Evolutionary conservation across 2,113 vertebrate species (phyloP).

Genomic region (Macrotis lagotis): DNA sequence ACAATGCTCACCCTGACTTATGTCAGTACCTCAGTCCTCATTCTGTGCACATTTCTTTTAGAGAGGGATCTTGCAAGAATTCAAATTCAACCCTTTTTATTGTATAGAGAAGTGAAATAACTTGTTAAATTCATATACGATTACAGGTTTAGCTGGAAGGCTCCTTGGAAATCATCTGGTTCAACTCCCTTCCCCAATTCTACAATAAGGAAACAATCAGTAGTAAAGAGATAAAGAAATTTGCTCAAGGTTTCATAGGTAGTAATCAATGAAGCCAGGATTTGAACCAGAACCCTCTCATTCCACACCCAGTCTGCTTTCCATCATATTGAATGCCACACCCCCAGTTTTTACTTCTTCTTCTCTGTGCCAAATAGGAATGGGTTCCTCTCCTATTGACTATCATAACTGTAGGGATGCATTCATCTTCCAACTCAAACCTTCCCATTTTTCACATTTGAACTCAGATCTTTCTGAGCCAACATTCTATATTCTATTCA

Average conservation of each 20-base stretch:
- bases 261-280: neutral
- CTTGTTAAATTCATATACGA: neutral
- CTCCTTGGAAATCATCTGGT: neutral
- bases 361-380: neutral
- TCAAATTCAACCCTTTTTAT: neutral
- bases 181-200: neutral
- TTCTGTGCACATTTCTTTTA: neutral
- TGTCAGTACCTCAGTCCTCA: neutral
- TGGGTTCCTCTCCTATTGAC: neutral
- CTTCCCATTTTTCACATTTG: neutral
- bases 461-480: no score
- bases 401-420: neutral
- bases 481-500: no score
- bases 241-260: neutral
- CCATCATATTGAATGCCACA: neutral
- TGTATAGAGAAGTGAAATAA: neutral
- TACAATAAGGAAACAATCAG: neutral
- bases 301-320: neutral
- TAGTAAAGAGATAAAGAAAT: slow-evolving; percentile 5
- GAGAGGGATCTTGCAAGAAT: neutral
- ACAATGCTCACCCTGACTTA: neutral
- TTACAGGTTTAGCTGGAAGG: neutral
- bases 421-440: neutral
- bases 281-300: neutral
- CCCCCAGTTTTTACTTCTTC: neutral